phyloP scores from a whole-genome alignment of 2,797 vertebrate species.

The Sphenopsis melanotis region DNA sequence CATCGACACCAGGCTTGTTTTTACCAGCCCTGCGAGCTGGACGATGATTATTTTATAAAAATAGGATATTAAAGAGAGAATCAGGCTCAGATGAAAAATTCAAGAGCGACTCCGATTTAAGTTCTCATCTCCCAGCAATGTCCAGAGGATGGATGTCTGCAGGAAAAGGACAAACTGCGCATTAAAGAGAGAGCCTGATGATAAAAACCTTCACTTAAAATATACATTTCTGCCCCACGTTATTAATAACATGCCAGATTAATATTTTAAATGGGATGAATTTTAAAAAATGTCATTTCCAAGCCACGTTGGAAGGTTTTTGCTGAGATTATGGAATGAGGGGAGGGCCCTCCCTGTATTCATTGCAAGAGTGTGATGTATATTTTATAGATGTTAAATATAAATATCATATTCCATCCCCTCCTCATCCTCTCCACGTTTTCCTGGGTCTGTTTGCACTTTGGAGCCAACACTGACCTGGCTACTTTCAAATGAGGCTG shows the following conservation, averaged over 20 bases:
- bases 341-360: not conserved
- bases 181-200: conserved; percentile 48
- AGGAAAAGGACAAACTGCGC: conserved; percentile 54
- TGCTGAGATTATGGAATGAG: not conserved
- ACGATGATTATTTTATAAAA: conserved; percentile 66
- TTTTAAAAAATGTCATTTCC: conserved; percentile 41
- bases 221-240: conserved; percentile 24
- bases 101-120: conserved; percentile 22
- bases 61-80: conserved; percentile 5
- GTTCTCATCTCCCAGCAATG: conserved; percentile 20
- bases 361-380: not conserved
- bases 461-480: accelerated
- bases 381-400: conserved; percentile 10
- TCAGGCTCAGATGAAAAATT: conserved; percentile 56
- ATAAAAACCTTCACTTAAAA: conserved; percentile 58
- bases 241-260: conserved; percentile 54
- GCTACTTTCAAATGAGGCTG: not conserved
- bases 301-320: not conserved
- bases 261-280: conserved; percentile 65
- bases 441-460: not conserved
- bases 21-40: conserved; percentile 28
- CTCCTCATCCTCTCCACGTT: not conserved
- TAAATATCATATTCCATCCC: not conserved
- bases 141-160: conserved; percentile 48
- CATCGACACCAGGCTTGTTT: conserved; percentile 17